Base-by-base conservation (phyloP, 92 coral and sea anemone genomes). In the Heliopora coerulea region DNA sequence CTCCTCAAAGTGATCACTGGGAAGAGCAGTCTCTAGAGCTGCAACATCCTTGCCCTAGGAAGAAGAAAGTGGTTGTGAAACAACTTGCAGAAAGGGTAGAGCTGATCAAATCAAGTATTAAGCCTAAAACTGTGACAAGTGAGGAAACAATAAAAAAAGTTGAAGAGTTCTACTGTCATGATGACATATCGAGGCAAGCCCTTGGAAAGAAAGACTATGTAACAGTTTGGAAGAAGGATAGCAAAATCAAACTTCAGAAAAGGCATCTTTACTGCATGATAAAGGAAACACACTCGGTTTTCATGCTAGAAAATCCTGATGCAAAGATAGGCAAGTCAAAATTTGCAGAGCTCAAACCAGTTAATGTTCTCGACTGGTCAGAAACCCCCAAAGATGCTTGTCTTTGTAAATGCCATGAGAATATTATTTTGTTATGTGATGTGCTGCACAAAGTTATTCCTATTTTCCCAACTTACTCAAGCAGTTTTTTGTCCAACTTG, bases 211-310 rank as follows among this genome's bases (percentile, higher is more conserved):
- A 75, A 49, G 81, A 82, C 77, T 64, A 57, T 74, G 54, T 74
- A 33, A 74, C 81, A 29, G 44, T 82, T 37, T 82, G 85, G 81
- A 78, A 27, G 41, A 58, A 76, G 37, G 74, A 35, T 54, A 78
- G 86, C n/a, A 83, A 78, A 78, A 48, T 33, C 44, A 67, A 77
- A 62, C 86, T 83, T 70, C 86, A 78, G 74, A 83, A 82, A 82
- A 76, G 79, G 66, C 79, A 83, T 33, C 52, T 83, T 11, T 77
- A 77, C 48, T 77, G 49, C 59, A 82, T 82, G 40, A 76, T 82
- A 58, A 75, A 66, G 59, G 86, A 82, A 72, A 82, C 82, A 4
- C n/a, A n/a, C n/a, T n/a, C 86, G 27, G 73, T 76, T 28, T 82
- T 82, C 78, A 44, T 73, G 68, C 77, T 62, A 64, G 86, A 82